Base-by-base conservation (phyloP, 2,888 invertebrate species). In the Holacanthella duospinosa region DNA sequence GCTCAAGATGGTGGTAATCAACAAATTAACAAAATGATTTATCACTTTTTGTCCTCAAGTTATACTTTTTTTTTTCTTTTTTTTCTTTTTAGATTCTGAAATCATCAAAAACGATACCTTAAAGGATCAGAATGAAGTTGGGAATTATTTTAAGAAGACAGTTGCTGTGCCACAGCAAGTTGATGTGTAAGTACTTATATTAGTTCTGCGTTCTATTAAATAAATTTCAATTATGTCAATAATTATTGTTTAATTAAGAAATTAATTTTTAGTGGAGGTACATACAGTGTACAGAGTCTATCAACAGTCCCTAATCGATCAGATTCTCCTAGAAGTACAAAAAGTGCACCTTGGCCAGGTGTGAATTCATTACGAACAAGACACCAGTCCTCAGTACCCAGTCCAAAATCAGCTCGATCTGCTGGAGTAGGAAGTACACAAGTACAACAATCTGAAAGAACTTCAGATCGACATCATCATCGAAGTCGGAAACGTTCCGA, bases 321-420 rank as follows among this genome's bases (percentile, higher is more conserved):
- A 63, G 77, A 71, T 70, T 77, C 75, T 43, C 90, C 91, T 1
- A 83, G 89, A 57, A 90, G 90, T 74, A 89, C 88, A 6, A 83
- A 89, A 66, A 90, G 91, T 74, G 90, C 90, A 0, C 86, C 86
- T 2, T 86, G 86, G 86, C 83, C 84, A 29, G 86, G 88, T 68
- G 84, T 84, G 29, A 85, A 85, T 75, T 55, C 84, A 87, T n/a
- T n/a, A n/a, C 63, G 64, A 44, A 16, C 64, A 66, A 57, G 68
- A 64, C 48, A 60, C 61, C 4, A 58, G 61, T 55, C 81, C 83
- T 60, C 80, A 2, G 86, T 86, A 2, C 86, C 89, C 71, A 87
- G 89, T 77, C 90, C 90, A 64, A 82, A 89, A 55, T 89, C 89
- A 36, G 87, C 89, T 59, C 84, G 89, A 55, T 88, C 88, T 29